phyloP scores from a whole-genome alignment of 2,888 invertebrate genomes.

The Hylaea fasciaria region DNA sequence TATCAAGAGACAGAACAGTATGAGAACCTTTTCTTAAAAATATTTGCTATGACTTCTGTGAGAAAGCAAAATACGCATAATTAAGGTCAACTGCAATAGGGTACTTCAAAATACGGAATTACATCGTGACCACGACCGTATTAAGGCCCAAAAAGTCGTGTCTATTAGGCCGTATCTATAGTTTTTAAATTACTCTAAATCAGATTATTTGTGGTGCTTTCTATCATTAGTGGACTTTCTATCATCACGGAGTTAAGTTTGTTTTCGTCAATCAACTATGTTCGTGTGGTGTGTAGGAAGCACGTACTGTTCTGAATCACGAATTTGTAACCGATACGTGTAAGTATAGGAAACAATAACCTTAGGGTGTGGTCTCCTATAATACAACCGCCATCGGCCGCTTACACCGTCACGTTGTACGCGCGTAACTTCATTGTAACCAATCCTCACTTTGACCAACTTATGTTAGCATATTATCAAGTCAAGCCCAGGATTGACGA shows the following conservation, averaged over 20 bases:
- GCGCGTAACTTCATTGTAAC: too few species aligned
- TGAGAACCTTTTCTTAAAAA: too few species aligned
- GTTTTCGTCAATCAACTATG: constrained; percentile 26
- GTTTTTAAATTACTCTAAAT: constrained; percentile 30
- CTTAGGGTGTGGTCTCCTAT: constrained; percentile 1
- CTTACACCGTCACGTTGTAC: too few species aligned
- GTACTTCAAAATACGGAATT: constrained; percentile 9
- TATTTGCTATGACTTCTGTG: not conserved
- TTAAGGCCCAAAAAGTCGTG: constrained; percentile 23
- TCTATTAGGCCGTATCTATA: constrained; percentile 26
- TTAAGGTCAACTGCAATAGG: constrained; percentile 26
- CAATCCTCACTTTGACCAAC: too few species aligned
- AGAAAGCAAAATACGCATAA: constrained; percentile 12
- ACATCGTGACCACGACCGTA: constrained; percentile 27
- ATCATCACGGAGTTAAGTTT: constrained; percentile 28
- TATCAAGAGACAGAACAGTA: too few species aligned
- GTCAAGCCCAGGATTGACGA: too few species aligned
- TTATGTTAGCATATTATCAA: too few species aligned
- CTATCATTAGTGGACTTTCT: constrained; percentile 20
- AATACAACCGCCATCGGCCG: too few species aligned
- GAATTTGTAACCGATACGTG: constrained; percentile 36
- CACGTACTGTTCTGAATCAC: constrained; percentile 37
- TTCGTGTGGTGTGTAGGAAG: constrained; percentile 25
- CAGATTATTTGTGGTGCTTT: constrained; percentile 27
- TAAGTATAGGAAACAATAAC: constrained; percentile 29